phyloP scores from a whole-genome alignment of 2,797 vertebrate genomes.

The Clarias pachynema region DNA sequence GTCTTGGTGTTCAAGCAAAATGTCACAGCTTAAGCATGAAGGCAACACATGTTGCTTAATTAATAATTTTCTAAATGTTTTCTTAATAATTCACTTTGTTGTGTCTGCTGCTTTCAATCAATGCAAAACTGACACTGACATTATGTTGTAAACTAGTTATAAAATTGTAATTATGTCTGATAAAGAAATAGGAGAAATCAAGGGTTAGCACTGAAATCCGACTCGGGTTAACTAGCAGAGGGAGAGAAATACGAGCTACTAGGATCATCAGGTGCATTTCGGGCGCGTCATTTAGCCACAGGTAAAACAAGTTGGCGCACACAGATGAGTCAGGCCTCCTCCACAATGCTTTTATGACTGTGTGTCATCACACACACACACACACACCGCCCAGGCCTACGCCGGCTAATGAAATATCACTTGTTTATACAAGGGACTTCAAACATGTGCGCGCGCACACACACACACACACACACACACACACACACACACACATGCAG shows the following conservation, averaged over 20 bases:
- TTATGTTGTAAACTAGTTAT: neutral
- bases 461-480: constrained; percentile 18
- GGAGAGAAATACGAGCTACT: too few relatives aligned
- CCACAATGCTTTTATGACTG: constrained; percentile 26
- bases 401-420: constrained; percentile 40
- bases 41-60: too few relatives aligned
- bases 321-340: constrained; percentile 10
- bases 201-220: neutral
- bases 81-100: neutral
- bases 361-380: constrained; percentile 22
- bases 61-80: neutral
- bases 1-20: neutral
- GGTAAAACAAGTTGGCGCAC: constrained; percentile 33
- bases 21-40: neutral
- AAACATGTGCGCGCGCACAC: neutral
- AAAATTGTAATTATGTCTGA: neutral
- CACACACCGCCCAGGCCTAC: constrained; percentile 26
- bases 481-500: neutral
- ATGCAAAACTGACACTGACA: neutral
- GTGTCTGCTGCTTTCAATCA: neutral
- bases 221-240: too few relatives aligned
- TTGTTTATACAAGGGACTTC: constrained; percentile 54
- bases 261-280: neutral
- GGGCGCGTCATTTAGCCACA: constrained; percentile 37
- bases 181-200: neutral